Percentiles rank a stretch among this genome's conserved stretches.
These are phyloP conservation scores for Apus apus DNA, from an alignment of 2,113 vertebrate genomes.

Conservation along the genomic window DNA sequence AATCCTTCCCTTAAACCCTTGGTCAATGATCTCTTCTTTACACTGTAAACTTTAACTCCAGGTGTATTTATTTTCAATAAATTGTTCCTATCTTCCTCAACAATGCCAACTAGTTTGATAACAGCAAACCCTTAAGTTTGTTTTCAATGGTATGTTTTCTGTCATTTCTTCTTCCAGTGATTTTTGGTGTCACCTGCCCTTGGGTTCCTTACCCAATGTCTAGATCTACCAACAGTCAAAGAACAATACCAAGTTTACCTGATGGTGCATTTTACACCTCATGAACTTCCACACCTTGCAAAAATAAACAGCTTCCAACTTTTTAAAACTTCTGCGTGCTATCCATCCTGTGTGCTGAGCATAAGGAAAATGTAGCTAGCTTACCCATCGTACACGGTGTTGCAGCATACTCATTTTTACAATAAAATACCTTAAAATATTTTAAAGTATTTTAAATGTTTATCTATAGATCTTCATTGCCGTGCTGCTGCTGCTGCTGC, in stretches of 20 bases:
- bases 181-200: rapidly evolving
- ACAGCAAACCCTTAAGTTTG: rapidly evolving
- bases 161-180: neutral
- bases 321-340: neutral
- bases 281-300: rapidly evolving
- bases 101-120: rapidly evolving
- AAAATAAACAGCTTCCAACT: neutral
- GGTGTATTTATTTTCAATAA: rapidly evolving
- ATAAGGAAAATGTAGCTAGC: neutral
- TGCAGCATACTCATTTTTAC: neutral
- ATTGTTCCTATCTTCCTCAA: neutral
- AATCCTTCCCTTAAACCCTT: no score
- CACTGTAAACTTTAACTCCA: neutral
- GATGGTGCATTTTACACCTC: neutral
- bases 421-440: neutral
- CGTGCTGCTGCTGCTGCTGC: neutral
- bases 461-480: neutral
- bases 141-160: neutral
- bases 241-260: neutral
- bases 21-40: rapidly evolving
- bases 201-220: neutral
- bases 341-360: neutral
- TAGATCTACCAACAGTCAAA: rapidly evolving
- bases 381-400: rapidly evolving
- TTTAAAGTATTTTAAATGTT: neutral